Conservation (phyloP, 2,113 vertebrate genomes). For the Oostethus manadensis region DNA sequence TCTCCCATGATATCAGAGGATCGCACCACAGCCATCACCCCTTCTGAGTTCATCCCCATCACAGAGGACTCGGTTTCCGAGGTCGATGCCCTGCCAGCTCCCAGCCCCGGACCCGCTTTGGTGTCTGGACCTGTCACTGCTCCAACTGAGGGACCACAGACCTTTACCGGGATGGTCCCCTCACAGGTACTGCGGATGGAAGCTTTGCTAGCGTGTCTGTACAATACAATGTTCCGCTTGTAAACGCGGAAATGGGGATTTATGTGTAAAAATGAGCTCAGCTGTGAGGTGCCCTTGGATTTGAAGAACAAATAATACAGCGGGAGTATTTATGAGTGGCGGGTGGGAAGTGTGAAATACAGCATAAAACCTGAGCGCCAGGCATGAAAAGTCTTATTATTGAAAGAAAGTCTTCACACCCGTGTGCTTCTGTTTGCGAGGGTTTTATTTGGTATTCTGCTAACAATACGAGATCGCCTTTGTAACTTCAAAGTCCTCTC, state of each 20-base stretch:
- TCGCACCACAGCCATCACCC: conserved; percentile 86
- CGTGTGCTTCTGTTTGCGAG: conserved; percentile 10
- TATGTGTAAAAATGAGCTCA: background rate
- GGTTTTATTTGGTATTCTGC: conserved; percentile 20
- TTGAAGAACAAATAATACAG: conserved; percentile 20
- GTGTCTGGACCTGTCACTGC: conserved; percentile 13
- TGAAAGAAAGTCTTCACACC: conserved; percentile 34
- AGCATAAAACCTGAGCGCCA: conserved; percentile 20
- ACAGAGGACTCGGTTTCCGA: conserved; percentile 93
- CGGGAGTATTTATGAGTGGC: conserved; percentile 22
- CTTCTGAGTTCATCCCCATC: conserved; percentile 85
- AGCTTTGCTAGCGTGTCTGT: background rate
- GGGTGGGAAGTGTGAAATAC: conserved; percentile 33
- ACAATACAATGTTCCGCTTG: background rate
- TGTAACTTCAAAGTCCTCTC: conserved; percentile 51
- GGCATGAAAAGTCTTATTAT: conserved; percentile 33
- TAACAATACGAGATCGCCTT: background rate
- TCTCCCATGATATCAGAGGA: conserved; percentile 88
- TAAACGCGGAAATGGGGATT: background rate
- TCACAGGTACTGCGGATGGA: conserved; percentile 63
- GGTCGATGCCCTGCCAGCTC: conserved; percentile 75
- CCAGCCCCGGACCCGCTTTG: conserved; percentile 60
- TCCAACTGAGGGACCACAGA: conserved; percentile 54
- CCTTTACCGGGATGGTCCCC: conserved; percentile 64
- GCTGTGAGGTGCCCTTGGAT: conserved; percentile 18